Base-by-base conservation (phyloP, 1,140 invertebrate genomes). In the Diachasma alloeum region DNA sequence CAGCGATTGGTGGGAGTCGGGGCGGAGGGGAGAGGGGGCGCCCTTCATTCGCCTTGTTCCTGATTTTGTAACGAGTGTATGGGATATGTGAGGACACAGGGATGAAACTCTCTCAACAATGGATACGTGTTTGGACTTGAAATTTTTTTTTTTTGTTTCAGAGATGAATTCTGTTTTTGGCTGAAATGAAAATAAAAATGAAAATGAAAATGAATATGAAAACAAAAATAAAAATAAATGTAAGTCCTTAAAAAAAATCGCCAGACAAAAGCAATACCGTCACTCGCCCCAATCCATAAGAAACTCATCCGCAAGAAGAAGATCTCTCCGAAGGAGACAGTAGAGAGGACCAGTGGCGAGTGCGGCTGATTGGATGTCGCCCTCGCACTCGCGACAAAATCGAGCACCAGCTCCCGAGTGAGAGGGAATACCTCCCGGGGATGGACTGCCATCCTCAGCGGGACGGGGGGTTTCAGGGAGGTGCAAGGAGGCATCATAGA, bases 341-440 rank as follows among this genome's bases (percentile, higher is more conserved):
- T 78, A 75, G 70, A 26, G 63, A 24, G 78, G 63, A 77, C 81
- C 80, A 83, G 83, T 31, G 31, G 31, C 6, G 31, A 31, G 31
- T 31, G 31, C 82, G 85, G 86, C 82, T 88, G 87, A 88, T 88
- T 87, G 85, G 87, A 86, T 85, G 82, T 79, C 84, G 83, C 82
- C 82, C 84, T 86, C 84, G 83, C 82, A 83, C 85, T 87, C 86
- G 86, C 85, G 85, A 85, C 83, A 81, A 82, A 81, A 80, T 81
- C 82, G 84, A 81, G 85, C 81, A 79, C 56, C 72, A 31, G 6
- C 31, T 31, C 74, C 77, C 74, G 17, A 66, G 77, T 4, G 44
- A 46, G 44, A 11, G 44, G 9, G 10, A 74, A 42, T 19, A 24
- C 37, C 15, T 53, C 48, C 48, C 48, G 48, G 48, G 48, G 13